phyloP scores from a whole-genome alignment of 2,797 vertebrate genomes.

The Argya squamiceps region DNA sequence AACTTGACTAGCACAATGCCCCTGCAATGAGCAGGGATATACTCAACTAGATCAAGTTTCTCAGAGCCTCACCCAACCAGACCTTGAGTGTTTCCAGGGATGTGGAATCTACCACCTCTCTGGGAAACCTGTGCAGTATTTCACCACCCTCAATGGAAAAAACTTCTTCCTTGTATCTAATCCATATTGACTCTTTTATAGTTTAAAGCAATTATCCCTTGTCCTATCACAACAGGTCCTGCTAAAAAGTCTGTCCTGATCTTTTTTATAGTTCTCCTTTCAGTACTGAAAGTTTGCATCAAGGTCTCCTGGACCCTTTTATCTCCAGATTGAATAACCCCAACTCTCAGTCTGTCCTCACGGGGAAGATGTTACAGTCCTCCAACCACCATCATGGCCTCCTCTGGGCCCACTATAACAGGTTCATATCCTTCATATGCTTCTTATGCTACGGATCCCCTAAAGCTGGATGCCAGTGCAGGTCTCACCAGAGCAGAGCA shows the following conservation, averaged over 20 bases:
- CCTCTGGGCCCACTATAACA: neutral
- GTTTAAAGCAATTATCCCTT: neutral
- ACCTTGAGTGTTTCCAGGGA: neutral
- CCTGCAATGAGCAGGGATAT: neutral
- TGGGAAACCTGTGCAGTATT: neutral
- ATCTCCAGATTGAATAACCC: neutral
- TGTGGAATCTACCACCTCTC: neutral
- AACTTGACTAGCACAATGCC: neutral
- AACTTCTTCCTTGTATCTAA: neutral
- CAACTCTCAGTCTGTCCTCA: neutral
- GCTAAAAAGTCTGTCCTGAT: neutral
- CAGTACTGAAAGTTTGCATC: neutral
- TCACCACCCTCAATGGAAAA: neutral
- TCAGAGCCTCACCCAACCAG: neutral
- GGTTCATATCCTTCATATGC: neutral
- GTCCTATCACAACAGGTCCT: neutral
- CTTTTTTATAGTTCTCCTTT: neutral
- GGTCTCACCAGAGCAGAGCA: neutral
- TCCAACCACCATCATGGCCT: neutral
- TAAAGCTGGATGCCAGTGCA: neutral
- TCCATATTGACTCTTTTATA: neutral
- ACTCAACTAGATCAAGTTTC: neutral
- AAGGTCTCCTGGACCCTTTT: neutral
- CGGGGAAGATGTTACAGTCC: rapidly evolving
- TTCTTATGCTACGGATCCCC: neutral